phyloP scores from a whole-genome alignment of 1,140 invertebrate genomes.

The Drosophila virilis region DNA sequence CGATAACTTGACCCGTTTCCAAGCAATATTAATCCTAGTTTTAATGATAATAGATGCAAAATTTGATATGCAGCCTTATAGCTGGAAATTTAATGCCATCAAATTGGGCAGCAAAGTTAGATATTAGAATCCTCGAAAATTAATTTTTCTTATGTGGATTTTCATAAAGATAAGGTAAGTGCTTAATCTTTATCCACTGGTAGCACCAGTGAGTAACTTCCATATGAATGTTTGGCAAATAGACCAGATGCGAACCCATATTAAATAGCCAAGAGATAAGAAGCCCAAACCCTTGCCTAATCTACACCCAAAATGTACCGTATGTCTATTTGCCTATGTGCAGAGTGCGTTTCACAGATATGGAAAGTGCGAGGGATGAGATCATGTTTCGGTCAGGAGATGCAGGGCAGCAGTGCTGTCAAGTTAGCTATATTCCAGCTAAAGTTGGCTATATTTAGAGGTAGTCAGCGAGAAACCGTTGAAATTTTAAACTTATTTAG shows the following conservation, averaged over 20 bases:
- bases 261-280: conserved; percentile 7
- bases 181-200: conserved; percentile 24
- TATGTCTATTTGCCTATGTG: conserved; percentile 4
- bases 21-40: too few relatives aligned
- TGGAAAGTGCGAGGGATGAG: conserved; percentile 32
- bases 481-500: too few relatives aligned
- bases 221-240: conserved; percentile 13
- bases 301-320: background rate
- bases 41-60: too few relatives aligned
- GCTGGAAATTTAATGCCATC: too few relatives aligned
- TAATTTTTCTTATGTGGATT: too few relatives aligned
- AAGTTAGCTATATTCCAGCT: too few relatives aligned
- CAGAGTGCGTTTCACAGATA: conserved; percentile 24
- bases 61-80: too few relatives aligned
- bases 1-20: too few relatives aligned
- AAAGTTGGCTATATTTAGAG: too few relatives aligned
- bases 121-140: too few relatives aligned
- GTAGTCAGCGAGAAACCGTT: too few relatives aligned
- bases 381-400: conserved; percentile 59
- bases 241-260: conserved; percentile 14
- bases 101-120: too few relatives aligned
- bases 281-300: conserved; percentile 1
- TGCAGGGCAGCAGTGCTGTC: background rate
- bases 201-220: background rate
- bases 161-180: conserved; percentile 9